These are phyloP conservation scores for Anarhynchus alexandrinus DNA, from an alignment of 2,113 vertebrate genomes.

Conservation along the genomic window DNA sequence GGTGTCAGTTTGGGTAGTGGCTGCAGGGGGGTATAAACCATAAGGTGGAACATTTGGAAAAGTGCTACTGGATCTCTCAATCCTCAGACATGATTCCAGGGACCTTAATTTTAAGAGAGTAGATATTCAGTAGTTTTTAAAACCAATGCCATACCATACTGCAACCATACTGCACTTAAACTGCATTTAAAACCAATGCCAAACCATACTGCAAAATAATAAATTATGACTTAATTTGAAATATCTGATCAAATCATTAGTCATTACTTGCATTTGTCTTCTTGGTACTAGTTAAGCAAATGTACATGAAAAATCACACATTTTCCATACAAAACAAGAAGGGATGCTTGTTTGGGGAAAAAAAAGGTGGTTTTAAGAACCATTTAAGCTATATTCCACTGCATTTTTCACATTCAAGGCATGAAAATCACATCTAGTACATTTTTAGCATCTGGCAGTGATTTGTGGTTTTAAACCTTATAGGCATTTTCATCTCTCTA, in stretches of 20 bases:
- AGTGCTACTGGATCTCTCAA: background rate
- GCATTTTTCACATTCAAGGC: background rate
- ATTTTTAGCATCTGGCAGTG: background rate
- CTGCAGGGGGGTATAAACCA: background rate
- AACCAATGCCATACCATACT: background rate
- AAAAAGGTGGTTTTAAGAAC: background rate
- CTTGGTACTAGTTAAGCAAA: background rate
- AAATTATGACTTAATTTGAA: background rate
- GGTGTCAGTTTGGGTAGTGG: background rate
- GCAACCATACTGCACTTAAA: too few species aligned
- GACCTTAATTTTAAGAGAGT: background rate
- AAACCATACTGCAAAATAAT: background rate
- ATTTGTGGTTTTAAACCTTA: background rate
- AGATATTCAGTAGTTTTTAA: background rate
- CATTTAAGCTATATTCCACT: slow-evolving; percentile 29
- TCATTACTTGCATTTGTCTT: background rate
- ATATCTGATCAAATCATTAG: background rate
- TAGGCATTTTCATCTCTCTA: background rate
- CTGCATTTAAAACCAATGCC: background rate
- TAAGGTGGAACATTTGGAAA: background rate
- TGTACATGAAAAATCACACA: background rate
- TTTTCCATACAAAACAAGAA: background rate
- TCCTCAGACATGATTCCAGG: background rate
- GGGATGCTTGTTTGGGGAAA: background rate
- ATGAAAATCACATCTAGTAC: background rate